Conservation (phyloP, 2,888 invertebrate species). For the Spilosoma lubricipeda region DNA sequence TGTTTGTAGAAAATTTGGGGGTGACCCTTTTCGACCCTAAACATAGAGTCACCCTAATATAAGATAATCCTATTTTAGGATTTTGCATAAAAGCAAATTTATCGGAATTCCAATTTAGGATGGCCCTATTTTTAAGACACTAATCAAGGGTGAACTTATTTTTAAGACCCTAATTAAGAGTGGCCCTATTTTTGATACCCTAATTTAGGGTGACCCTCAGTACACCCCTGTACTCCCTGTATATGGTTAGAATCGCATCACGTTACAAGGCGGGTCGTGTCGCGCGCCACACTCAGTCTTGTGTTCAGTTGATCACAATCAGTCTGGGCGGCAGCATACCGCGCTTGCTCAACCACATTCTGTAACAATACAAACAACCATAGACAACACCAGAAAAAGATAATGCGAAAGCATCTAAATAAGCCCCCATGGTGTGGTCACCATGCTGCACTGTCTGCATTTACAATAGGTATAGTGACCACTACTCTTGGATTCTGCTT, state of each 20-base stretch:
- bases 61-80: not conserved
- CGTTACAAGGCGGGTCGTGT: not conserved
- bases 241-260: conserved; percentile 9
- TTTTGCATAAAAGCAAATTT: too few relatives aligned
- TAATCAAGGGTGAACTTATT: not conserved
- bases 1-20: not conserved
- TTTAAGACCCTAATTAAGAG: not conserved
- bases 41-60: not conserved
- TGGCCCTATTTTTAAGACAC: not conserved
- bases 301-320: conserved; percentile 70
- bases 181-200: not conserved
- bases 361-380: conserved; percentile 64
- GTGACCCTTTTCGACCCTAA: not conserved
- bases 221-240: not conserved
- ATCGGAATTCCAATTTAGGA: too few relatives aligned
- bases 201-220: not conserved
- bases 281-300: conserved; percentile 52
- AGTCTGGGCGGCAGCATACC: conserved; percentile 80
- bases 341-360: conserved; percentile 90
- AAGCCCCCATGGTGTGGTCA: too few relatives aligned
- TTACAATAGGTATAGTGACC: too few relatives aligned
- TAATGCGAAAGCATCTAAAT: too few relatives aligned
- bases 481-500: too few relatives aligned
- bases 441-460: too few relatives aligned
- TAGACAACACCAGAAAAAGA: too few relatives aligned